Evolutionary conservation across 2,888 invertebrate genomes (phyloP).

Genomic region (Acrobasis repandana): DNA sequence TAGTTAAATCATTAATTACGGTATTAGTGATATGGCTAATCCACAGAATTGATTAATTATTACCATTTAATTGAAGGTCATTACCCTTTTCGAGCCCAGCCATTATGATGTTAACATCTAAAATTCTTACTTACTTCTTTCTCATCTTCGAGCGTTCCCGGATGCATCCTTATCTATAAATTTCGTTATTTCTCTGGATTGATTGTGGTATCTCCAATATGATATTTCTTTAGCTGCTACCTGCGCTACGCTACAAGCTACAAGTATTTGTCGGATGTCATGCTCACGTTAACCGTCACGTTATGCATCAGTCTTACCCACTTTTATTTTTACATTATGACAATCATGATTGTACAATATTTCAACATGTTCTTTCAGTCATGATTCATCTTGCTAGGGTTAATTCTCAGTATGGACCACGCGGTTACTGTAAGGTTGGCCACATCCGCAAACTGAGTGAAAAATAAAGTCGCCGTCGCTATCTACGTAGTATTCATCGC

Average conservation of each 20-base stretch:
- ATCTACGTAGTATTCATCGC: background rate
- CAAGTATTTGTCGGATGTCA: background rate
- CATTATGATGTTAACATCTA: background rate
- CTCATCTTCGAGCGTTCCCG: too few relatives aligned
- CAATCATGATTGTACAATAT: background rate
- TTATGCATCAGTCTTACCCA: background rate
- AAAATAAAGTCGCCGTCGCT: background rate
- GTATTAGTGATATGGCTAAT: conserved; percentile 18
- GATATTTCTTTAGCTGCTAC: too few relatives aligned
- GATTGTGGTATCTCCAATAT: too few relatives aligned
- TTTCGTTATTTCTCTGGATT: too few relatives aligned
- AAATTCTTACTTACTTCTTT: too few relatives aligned
- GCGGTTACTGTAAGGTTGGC: conserved; percentile 1
- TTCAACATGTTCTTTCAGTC: background rate
- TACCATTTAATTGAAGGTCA: conserved; percentile 8
- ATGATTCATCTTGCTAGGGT: background rate
- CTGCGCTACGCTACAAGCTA: too few relatives aligned
- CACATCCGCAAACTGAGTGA: conserved; percentile 25
- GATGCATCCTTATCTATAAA: too few relatives aligned
- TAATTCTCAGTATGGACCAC: conserved; percentile 16
- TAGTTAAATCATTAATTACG: conserved; percentile 18
- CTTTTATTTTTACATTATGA: background rate
- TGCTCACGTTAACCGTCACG: background rate
- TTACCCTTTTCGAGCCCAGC: conserved; percentile 1
- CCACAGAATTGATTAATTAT: conserved; percentile 12